phyloP scores from a whole-genome alignment of 2,797 vertebrate genomes.

The Anisognathus igniventris region DNA sequence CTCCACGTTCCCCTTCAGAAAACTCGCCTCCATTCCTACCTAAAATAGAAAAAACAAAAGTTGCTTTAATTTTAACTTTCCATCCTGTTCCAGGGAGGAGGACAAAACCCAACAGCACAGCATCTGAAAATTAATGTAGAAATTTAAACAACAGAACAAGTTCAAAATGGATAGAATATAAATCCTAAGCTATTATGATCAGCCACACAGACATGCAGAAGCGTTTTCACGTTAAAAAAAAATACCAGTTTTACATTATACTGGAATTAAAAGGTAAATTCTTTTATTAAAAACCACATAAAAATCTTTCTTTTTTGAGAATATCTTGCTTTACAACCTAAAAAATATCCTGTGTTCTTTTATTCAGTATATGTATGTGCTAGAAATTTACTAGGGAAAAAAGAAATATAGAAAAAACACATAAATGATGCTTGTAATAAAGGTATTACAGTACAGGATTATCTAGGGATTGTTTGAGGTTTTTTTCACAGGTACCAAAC shows the following conservation, averaged over 20 bases:
- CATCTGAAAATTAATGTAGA: not conserved
- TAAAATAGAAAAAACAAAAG: not conserved
- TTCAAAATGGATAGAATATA: not conserved
- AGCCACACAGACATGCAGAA: not conserved
- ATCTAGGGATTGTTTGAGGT: not conserved
- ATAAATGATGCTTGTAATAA: not conserved
- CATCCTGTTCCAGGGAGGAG: fast-evolving
- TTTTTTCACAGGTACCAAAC: not conserved
- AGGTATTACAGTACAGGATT: not conserved
- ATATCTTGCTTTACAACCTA: not conserved
- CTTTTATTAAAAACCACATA: not conserved
- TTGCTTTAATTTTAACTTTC: not conserved
- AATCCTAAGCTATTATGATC: not conserved
- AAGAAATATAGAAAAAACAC: not conserved
- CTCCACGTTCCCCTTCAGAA: not conserved
- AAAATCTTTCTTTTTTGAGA: not conserved
- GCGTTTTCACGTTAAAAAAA: not conserved
- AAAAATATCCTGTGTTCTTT: not conserved
- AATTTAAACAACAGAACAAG: not conserved
- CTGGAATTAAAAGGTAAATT: not conserved
- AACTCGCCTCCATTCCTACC: fast-evolving
- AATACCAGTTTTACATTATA: not conserved
- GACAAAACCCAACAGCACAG: fast-evolving
- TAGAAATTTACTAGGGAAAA: not conserved
- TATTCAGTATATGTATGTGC: not conserved